Evolutionary conservation across 2,888 invertebrate genomes (phyloP).

Genomic region (Atherix ibis): DNA sequence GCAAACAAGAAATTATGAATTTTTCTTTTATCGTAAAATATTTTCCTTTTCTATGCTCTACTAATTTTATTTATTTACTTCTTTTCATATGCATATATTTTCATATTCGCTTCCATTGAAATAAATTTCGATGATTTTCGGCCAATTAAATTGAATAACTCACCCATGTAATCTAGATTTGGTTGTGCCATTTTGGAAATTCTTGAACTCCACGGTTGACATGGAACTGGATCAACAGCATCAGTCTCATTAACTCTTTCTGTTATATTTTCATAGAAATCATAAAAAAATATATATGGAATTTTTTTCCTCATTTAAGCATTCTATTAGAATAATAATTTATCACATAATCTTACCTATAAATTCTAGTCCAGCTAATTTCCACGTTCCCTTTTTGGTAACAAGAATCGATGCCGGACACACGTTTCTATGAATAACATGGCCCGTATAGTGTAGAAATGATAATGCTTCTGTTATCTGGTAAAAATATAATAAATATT

Average conservation of each 20-base stretch:
- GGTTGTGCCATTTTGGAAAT: constrained; percentile 87
- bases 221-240: constrained; percentile 54
- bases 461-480: constrained; percentile 89
- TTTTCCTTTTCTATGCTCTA: no score
- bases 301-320: no score
- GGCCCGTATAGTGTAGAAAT: constrained; percentile 77
- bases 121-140: no score
- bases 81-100: no score
- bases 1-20: neutral
- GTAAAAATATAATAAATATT: constrained; percentile 12
- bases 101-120: no score
- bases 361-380: constrained; percentile 88
- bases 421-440: constrained; percentile 84
- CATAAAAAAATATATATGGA: no score
- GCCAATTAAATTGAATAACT: constrained; percentile 17
- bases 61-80: no score
- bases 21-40: neutral
- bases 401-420: constrained; percentile 86
- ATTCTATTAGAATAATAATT: no score
- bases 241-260: constrained; percentile 55
- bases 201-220: constrained; percentile 81
- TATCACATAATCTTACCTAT: constrained; percentile 43
- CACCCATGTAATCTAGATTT: constrained; percentile 81
- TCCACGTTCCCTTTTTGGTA: constrained; percentile 90
- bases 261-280: constrained; percentile 23